Percentiles rank a stretch among this genome's conserved stretches.
Conservation (phyloP, 2,113 vertebrate species). For the Petrocephalus microphthalmus region DNA sequence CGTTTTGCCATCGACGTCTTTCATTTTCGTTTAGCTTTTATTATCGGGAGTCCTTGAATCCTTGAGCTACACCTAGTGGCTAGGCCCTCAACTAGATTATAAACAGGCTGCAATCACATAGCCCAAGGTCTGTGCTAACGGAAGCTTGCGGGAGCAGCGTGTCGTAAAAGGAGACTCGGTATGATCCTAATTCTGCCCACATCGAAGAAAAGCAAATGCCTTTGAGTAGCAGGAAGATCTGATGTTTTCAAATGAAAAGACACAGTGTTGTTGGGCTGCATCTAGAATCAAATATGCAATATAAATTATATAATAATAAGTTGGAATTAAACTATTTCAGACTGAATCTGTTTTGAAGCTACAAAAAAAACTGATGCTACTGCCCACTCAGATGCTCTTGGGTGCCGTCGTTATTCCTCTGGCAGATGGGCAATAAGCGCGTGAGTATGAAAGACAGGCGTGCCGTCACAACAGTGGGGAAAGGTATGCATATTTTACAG, state of each 20-base stretch:
- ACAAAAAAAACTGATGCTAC: not conserved
- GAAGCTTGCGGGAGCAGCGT: not conserved
- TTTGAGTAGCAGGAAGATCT: not conserved
- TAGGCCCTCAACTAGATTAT: conserved; percentile 34
- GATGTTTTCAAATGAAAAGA: not conserved
- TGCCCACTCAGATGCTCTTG: not conserved
- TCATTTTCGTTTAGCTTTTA: not conserved
- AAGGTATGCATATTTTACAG: not conserved
- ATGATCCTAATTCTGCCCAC: not conserved
- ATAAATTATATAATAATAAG: not conserved
- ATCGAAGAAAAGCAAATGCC: not conserved
- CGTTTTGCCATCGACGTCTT: not conserved
- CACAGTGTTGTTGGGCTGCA: too few relatives aligned
- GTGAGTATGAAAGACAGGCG: not conserved
- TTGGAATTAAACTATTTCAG: not conserved
- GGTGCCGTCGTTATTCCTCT: not conserved
- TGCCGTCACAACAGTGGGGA: not conserved
- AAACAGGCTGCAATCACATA: conserved; percentile 3
- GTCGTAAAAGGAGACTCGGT: not conserved
- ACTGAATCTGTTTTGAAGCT: not conserved
- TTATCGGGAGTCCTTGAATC: conserved; percentile 47
- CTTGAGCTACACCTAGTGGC: conserved; percentile 70
- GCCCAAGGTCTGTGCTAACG: not conserved
- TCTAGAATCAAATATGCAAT: not conserved
- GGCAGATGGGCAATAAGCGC: not conserved